Conservation (phyloP, 2,888 invertebrate genomes). For the Drosophila fulvimacula region DNA sequence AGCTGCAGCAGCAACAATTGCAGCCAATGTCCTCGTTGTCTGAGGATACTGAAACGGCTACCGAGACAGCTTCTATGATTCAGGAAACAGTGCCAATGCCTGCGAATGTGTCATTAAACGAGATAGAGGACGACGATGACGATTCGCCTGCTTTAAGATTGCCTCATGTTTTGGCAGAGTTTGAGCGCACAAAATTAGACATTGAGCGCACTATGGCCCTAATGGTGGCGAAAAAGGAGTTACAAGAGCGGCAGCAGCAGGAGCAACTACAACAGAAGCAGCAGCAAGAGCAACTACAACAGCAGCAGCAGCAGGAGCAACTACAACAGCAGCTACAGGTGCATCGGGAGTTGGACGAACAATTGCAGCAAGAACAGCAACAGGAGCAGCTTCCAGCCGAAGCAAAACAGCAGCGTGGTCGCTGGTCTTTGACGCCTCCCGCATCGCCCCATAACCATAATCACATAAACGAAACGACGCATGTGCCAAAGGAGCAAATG, state of each 20-base stretch:
- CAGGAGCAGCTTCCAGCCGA: slow-evolving; percentile 11
- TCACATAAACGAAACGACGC: slow-evolving; percentile 39
- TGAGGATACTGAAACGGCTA: slow-evolving; percentile 57
- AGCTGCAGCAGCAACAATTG: slow-evolving; percentile 31
- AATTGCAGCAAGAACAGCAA: slow-evolving; percentile 17
- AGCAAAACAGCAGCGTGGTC: slow-evolving; percentile 56
- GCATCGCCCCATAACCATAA: slow-evolving; percentile 72
- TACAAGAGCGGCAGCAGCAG: slow-evolving; percentile 29
- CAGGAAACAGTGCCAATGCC: slow-evolving; percentile 28
- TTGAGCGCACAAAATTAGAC: slow-evolving; percentile 82
- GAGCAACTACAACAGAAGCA: neutral
- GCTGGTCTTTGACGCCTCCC: slow-evolving; percentile 82
- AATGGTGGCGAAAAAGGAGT: slow-evolving; percentile 51
- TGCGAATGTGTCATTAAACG: slow-evolving; percentile 6
- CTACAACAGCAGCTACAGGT: slow-evolving; percentile 13
- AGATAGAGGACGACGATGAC: slow-evolving; percentile 28
- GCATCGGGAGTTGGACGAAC: slow-evolving; percentile 13
- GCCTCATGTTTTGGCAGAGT: slow-evolving; percentile 78
- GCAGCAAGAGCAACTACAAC: neutral
- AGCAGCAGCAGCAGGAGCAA: neutral
- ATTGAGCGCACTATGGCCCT: slow-evolving; percentile 80
- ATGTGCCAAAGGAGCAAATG: slow-evolving; percentile 22
- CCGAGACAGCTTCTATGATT: slow-evolving; percentile 52
- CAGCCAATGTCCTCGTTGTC: slow-evolving; percentile 28
- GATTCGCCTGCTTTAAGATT: slow-evolving; percentile 72